Percentiles rank a stretch among this genome's conserved stretches.
phyloP scores from a whole-genome alignment of 2,888 invertebrate species.

The Plutella xylostella region DNA sequence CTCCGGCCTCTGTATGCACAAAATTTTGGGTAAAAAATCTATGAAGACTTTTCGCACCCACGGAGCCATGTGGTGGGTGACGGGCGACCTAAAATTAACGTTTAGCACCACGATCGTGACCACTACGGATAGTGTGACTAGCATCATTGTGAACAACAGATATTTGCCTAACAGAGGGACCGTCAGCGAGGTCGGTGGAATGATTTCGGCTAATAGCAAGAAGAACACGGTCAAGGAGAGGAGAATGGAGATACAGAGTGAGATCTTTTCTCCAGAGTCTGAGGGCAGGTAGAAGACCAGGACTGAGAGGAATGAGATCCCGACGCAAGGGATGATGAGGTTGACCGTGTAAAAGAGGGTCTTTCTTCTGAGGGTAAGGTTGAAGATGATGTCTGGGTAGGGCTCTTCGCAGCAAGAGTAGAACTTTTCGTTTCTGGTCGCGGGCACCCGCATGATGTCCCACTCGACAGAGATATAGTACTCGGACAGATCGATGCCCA shows the following conservation, averaged over 20 bases:
- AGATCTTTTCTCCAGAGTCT: constrained; percentile 98
- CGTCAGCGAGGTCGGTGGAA: constrained; percentile 93
- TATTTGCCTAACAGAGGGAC: constrained; percentile 93
- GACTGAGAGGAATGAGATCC: constrained; percentile 96
- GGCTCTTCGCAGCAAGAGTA: constrained; percentile 98
- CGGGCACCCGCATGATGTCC: constrained; percentile 96
- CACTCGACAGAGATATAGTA: constrained; percentile 98
- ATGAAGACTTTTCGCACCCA: constrained; percentile 91
- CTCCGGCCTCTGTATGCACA: constrained; percentile 89
- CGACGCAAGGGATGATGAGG: constrained; percentile 96
- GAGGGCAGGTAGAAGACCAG: constrained; percentile 98
- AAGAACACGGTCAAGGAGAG: constrained; percentile 95
- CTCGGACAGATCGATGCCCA: constrained; percentile 93
- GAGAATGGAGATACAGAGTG: constrained; percentile 93
- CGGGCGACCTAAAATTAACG: constrained; percentile 92
- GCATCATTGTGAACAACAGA: constrained; percentile 93
- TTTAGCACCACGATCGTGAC: constrained; percentile 95
- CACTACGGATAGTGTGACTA: constrained; percentile 92
- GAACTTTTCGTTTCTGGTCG: constrained; percentile 89
- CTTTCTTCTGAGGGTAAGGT: constrained; percentile 93
- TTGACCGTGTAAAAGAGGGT: constrained; percentile 98
- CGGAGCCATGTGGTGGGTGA: constrained; percentile 92
- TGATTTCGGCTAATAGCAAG: constrained; percentile 92
- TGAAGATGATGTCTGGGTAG: constrained; percentile 97
- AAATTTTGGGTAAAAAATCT: constrained; percentile 85